A percentile compares a stretch with the other conserved stretches of the same genome.
Evolutionary conservation across 1,140 invertebrate species (phyloP).

Genomic region (Eumeta japonica): DNA sequence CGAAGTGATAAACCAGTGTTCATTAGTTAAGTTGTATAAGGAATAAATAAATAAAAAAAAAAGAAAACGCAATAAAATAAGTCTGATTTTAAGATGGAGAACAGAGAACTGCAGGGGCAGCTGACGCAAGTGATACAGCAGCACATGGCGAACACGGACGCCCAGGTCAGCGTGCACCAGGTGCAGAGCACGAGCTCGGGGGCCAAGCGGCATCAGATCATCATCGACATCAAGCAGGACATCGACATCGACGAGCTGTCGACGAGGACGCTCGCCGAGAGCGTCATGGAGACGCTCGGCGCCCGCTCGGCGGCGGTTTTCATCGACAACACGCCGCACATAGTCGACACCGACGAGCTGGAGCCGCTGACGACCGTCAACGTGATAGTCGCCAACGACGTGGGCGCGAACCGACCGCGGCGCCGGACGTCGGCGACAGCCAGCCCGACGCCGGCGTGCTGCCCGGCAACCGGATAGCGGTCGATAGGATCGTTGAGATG

Average conservation of each 20-base stretch:
- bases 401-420: slow-evolving; percentile 20
- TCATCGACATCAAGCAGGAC: slow-evolving; percentile 56
- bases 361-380: slow-evolving; percentile 51
- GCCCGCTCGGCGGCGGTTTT: slow-evolving; percentile 50
- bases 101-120: slow-evolving; percentile 36
- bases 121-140: slow-evolving; percentile 49
- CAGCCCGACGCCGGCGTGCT: slow-evolving; percentile 20
- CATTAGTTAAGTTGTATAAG: too few relatives aligned
- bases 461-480: slow-evolving; percentile 38
- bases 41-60: slow-evolving; percentile 5
- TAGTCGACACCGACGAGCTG: slow-evolving; percentile 36
- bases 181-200: slow-evolving; percentile 41
- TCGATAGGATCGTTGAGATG: slow-evolving; percentile 45
- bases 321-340: slow-evolving; percentile 42
- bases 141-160: slow-evolving; percentile 39
- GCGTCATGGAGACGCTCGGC: slow-evolving; percentile 54
- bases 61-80: not conserved
- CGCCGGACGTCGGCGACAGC: slow-evolving; percentile 28
- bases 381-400: slow-evolving; percentile 48
- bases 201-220: slow-evolving; percentile 51
- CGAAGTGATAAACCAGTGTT: too few relatives aligned
- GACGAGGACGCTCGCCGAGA: slow-evolving; percentile 48
- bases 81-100: too few relatives aligned
- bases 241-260: slow-evolving; percentile 54
- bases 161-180: slow-evolving; percentile 49